Evolutionary conservation across 2,888 invertebrate genomes (phyloP), one percentile per base, ranked within the genome.

Genomic region (Pimpla rufipes): DNA sequence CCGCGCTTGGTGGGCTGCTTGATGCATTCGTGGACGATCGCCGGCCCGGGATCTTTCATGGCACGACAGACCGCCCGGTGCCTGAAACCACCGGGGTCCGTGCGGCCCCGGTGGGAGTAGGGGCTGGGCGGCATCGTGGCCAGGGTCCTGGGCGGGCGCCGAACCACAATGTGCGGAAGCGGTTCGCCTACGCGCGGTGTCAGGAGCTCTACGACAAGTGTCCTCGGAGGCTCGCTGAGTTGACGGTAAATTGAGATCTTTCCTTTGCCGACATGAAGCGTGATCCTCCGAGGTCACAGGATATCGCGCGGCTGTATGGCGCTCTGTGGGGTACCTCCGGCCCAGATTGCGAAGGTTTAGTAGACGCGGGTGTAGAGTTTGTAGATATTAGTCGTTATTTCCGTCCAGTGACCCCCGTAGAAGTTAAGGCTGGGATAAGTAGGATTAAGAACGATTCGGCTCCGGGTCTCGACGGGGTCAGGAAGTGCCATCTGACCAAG

Each of bases 171-270:
- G 11, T 18, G 16, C 55, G 57, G 10, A 16, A 35, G n/a, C 68
- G 42, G n/a, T 10, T 83, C 55, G 42, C 42, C 42, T 91, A 88
- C 55, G 89, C 91, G 0, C 76, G 89, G 2, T 88, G 89, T 57
- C 91, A 91, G 80, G 88, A 90, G 10, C 62, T 92, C 0, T 91
- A 74, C 18, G 88, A 87, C 81, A 86, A 88, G 50, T 87, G 59
- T 75, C 91, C 77, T 85, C 90, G 35, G 84, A 90, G 83, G 42
- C 85, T 84, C 82, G 90, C 75, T 11, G 90, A 79, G 29, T 85
- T 57, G 79, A 86, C 57, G 75, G 83, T 66, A 85, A 85, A 82
- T 84, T 87, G 87, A 10, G 77, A 78, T 4, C 1, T 64, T 0
- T 13, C 75, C 2, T 40, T 55, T 8, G 3, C 64, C 0, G 50